Base-by-base conservation (phyloP, 2,797 vertebrate genomes). In the Eutrigla gurnardus region DNA sequence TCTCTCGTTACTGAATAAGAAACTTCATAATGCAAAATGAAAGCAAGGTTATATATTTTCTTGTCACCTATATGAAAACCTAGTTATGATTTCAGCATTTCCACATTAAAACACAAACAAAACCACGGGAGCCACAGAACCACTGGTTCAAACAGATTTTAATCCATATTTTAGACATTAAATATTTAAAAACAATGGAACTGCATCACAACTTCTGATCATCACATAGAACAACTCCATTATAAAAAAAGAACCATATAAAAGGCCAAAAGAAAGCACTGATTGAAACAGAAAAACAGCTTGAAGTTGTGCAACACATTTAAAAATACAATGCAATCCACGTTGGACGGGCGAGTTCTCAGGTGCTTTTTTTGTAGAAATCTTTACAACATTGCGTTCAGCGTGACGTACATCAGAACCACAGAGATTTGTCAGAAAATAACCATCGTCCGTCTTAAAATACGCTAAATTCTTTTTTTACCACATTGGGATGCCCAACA, bases 151-250 rank as follows among this genome's bases (percentile, higher is more conserved):
- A 94, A 95, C 95, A 96, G 96, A 95, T 96, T 94, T 96, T 94
- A 96, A 96, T 97, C 85, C 82, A 85, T 93, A 91, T 89, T 97
- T 96, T 96, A 96, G 94, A 96, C 95, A 95, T 96, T 94, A 95
- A 94, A 94, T 96, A 95, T 96, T 97, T 96, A 95, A 96, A 98
- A 97, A 97, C 95, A 97, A 96, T 95, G 94, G 95, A 96, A 96
- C 93, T 95, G 96, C 96, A 96, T 95, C 94, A 96, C 94, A 95
- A 96, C 94, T 92, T 96, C 96, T 96, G 93, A 96, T 96, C 94
- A 96, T 95, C 95, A 95, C 95, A 94, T 94, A 94, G 96, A 95
- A 96, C 95, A 94, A 88, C 95, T 95, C 94, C 93, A 93, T 95
- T 94, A 94, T 96, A 93, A 93, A 94, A 39, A 84, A 95, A 94